These are phyloP conservation scores for Venustaconcha ellipsiformis DNA, from an alignment of 1,140 invertebrate genomes.

Conservation along the genomic window DNA sequence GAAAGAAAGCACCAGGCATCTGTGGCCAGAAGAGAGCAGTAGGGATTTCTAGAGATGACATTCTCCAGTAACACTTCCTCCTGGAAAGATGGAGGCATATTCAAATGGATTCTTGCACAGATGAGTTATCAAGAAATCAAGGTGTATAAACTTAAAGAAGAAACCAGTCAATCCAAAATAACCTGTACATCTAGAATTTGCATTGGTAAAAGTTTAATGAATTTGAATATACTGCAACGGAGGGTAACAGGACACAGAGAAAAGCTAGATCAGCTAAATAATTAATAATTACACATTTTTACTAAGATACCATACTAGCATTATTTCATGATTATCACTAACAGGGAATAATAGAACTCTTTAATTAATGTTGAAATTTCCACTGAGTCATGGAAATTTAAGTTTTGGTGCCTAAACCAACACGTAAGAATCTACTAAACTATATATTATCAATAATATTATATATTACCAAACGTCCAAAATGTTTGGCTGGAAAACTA, in stretches of 20 bases:
- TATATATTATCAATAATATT: background rate
- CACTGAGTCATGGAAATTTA: too few species aligned
- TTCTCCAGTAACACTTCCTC: slow-evolving; percentile 37
- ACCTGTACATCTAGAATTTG: background rate
- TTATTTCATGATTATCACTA: too few species aligned
- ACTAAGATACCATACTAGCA: too few species aligned
- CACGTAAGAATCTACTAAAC: too few species aligned
- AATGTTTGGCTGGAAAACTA: slow-evolving; percentile 46
- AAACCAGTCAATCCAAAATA: slow-evolving; percentile 6
- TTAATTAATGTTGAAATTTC: too few species aligned
- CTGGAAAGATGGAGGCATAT: slow-evolving; percentile 31
- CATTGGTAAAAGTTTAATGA: background rate
- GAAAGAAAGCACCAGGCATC: slow-evolving; percentile 57
- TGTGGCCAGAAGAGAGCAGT: slow-evolving; percentile 38
- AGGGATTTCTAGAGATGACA: slow-evolving; percentile 30
- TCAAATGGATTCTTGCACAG: background rate
- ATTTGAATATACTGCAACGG: background rate
- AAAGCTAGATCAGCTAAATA: too few species aligned
- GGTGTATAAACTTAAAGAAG: background rate
- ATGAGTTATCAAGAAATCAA: background rate
- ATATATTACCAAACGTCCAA: slow-evolving; percentile 50
- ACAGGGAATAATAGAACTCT: too few species aligned
- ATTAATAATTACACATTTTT: too few species aligned
- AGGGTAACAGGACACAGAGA: too few species aligned
- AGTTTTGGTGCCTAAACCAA: too few species aligned